A percentile compares a stretch with the other conserved stretches of the same genome.
phyloP scores from a whole-genome alignment of 2,797 vertebrate species.

The Typhlichthys eigenmanni region DNA sequence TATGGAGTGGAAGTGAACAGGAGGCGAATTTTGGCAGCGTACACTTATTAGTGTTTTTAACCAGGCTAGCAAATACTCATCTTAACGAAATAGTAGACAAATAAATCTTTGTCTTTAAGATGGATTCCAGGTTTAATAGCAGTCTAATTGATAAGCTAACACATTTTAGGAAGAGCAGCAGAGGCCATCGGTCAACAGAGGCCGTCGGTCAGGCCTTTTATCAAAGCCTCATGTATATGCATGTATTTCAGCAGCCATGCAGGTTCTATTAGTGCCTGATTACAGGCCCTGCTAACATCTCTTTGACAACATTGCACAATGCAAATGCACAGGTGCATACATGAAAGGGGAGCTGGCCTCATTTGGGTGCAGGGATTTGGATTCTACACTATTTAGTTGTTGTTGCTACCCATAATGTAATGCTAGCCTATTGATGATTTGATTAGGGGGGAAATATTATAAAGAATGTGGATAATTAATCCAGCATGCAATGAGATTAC shows the following conservation, averaged over 20 bases:
- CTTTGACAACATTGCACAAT: neutral
- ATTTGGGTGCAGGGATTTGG: neutral
- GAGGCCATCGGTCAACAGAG: neutral
- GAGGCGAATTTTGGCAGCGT: too few relatives aligned
- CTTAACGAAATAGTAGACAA: too few relatives aligned
- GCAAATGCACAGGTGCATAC: neutral
- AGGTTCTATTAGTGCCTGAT: constrained; percentile 41
- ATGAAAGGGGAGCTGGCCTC: constrained; percentile 19
- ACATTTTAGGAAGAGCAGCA: neutral
- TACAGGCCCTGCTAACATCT: constrained; percentile 27
- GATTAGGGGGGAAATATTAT: too few relatives aligned
- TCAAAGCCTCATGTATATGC: constrained; percentile 8
- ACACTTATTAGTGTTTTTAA: too few relatives aligned
- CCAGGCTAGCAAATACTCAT: too few relatives aligned
- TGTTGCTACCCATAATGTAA: too few relatives aligned
- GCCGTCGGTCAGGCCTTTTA: constrained; percentile 9
- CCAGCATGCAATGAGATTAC: too few relatives aligned
- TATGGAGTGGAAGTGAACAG: too few relatives aligned
- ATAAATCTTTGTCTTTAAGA: too few relatives aligned
- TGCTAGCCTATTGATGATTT: too few relatives aligned
- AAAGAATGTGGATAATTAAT: neutral
- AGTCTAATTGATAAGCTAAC: neutral
- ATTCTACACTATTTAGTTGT: too few relatives aligned
- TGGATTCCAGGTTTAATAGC: neutral
- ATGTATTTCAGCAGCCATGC: constrained; percentile 20